Percentiles rank a stretch among this genome's conserved stretches.
These are phyloP conservation scores for Todiramphus saurophagus DNA, from an alignment of 2,113 vertebrate genomes.

Conservation along the genomic window DNA sequence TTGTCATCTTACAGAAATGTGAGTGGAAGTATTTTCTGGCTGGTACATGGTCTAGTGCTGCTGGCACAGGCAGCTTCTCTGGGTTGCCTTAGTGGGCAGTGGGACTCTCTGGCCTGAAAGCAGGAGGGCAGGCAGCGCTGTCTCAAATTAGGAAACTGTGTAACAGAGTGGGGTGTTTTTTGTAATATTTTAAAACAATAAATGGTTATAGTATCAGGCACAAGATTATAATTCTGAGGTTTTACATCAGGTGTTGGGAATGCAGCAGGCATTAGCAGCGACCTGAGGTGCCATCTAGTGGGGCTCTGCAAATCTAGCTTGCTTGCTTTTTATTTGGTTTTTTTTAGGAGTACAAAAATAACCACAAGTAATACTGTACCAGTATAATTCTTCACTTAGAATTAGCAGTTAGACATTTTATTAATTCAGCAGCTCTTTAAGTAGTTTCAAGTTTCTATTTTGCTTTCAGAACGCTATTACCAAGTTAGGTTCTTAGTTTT, in stretches of 20 bases:
- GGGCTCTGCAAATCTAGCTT: not conserved
- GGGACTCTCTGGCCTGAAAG: not conserved
- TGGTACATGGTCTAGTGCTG: accelerated
- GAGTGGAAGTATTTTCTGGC: not conserved
- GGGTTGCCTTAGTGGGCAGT: not conserved
- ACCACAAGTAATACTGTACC: not conserved
- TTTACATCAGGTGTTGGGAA: not conserved
- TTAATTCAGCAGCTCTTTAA: not conserved
- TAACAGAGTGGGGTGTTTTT: not conserved
- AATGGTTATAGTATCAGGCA: not conserved
- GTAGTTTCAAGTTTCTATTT: not conserved
- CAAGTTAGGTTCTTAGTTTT: not conserved
- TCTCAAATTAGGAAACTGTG: not conserved
- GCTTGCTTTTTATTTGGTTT: no score
- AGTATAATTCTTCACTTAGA: not conserved
- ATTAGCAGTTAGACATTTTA: not conserved
- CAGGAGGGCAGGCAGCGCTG: not conserved
- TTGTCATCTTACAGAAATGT: not conserved
- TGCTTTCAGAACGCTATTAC: not conserved
- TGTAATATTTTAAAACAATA: not conserved
- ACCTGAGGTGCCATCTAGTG: constrained; percentile 64
- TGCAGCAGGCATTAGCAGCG: not conserved
- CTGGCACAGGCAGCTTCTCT: not conserved
- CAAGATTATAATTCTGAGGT: not conserved
- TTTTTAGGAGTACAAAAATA: not conserved